Base-by-base conservation (phyloP, 1,140 invertebrate genomes). In the Diorhabda carinulata region DNA sequence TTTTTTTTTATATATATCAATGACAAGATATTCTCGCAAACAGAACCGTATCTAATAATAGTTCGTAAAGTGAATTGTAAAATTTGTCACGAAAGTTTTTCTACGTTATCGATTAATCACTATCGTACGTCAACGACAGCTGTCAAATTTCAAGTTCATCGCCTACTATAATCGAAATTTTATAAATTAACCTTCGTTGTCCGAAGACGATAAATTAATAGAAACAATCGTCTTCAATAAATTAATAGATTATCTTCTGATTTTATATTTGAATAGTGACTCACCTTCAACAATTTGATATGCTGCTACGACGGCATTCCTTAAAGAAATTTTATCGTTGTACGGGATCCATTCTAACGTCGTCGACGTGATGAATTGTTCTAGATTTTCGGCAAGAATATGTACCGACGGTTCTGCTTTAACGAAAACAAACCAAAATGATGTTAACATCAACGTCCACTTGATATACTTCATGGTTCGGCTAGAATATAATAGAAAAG, bases 361-460 rank as follows among this genome's bases (percentile, higher is more conserved):
- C 41, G 80, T 81, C 0, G 82, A 84, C 5, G 82, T 83, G 3
- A 84, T 70, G 4, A 78, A 75, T 71, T 83, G 81, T 56, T 79
- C 76, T 64, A 81, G 76, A 70, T 80, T 81, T 68, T 72, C 74
- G 3, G 81, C 79, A 5, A 80, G 62, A 43, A 82, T 76, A 44
- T 78, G 77, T 2, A 82, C 81, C 25, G 72, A 68, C 7, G 73
- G 72, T 61, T 80, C 78, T n/a, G 74, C 69, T 10, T 56, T 61
- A 1, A 68, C 65, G 9, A 43, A 64, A 4, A 59, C 5, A 8
- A 70, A 5, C 52, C 56, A 7, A 8, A 71, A 45, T 4, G 62
- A 57, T 43, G 66, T 63, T 8, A 72, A 56, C 10, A 76, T 68
- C 25, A 70, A 43, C 7, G 44, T 52, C 52, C 70, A 64, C 10